phyloP scores from a whole-genome alignment of 35 echinoderm and acorn worm genomes.

The Eucidaris tribuloides region DNA sequence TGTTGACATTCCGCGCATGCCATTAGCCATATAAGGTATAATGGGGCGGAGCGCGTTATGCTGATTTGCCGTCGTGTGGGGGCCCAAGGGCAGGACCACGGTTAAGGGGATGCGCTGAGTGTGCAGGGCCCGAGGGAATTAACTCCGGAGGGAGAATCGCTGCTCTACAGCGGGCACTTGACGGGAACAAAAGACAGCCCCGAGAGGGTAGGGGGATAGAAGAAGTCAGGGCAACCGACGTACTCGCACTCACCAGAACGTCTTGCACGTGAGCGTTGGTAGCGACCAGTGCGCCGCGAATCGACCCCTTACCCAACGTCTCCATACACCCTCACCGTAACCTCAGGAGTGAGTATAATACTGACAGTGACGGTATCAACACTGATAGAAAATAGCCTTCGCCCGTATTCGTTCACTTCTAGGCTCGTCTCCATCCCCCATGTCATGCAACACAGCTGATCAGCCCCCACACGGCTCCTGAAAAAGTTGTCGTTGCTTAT shows the following conservation, averaged over 20 bases:
- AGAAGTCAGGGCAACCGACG: constrained; percentile 45
- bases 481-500: background rate
- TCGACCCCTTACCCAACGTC: no score
- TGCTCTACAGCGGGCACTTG: constrained; percentile 58
- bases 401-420: constrained; percentile 2
- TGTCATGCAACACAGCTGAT: background rate
- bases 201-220: constrained; percentile 30
- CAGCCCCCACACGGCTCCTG: background rate
- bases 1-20: constrained; percentile 66
- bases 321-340: no score
- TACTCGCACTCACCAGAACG: constrained; percentile 11
- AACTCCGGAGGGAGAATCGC: constrained; percentile 26
- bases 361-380: constrained; percentile 15
- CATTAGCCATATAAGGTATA: constrained; percentile 77
- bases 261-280: constrained; percentile 22
- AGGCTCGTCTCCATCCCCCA: background rate
- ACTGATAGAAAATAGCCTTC: background rate
- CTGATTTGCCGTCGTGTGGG: constrained; percentile 41
- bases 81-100: constrained; percentile 23
- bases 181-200: constrained; percentile 69
- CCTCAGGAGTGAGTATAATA: no score
- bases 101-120: constrained; percentile 32
- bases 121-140: constrained; percentile 23
- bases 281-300: no score
- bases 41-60: constrained; percentile 68